phyloP scores from a whole-genome alignment of 2,113 vertebrate species.

The Glaucomys volans region DNA sequence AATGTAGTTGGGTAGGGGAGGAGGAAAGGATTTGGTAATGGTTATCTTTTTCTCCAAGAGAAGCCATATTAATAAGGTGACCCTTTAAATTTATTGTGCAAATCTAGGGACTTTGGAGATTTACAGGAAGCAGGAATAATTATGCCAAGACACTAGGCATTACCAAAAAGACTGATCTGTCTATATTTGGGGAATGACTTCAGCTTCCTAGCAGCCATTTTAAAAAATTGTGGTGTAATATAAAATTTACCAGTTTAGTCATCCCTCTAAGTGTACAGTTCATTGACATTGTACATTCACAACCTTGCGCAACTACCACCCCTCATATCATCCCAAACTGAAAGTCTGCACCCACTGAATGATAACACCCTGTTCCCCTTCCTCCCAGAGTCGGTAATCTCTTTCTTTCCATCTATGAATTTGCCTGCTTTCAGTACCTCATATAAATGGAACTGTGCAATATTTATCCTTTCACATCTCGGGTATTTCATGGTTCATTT shows the following conservation, averaged over 20 bases:
- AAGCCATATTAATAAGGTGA: not conserved
- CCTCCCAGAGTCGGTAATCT: not conserved
- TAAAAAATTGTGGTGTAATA: not conserved
- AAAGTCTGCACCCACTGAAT: not conserved
- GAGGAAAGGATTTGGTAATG: not conserved
- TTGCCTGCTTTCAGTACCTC: not conserved
- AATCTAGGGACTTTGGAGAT: not conserved
- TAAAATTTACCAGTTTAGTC: not conserved
- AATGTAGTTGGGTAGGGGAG: not conserved
- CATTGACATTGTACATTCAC: not conserved
- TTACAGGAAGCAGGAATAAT: not conserved
- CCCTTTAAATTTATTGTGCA: not conserved
- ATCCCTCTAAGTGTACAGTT: not conserved
- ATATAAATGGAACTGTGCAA: not conserved
- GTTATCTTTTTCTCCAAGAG: not conserved
- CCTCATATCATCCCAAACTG: not conserved
- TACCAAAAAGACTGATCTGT: not conserved
- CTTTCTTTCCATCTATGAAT: not conserved
- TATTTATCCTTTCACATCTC: not conserved
- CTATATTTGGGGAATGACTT: not conserved
- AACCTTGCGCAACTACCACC: no score
- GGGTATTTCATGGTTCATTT: not conserved
- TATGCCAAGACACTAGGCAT: not conserved
- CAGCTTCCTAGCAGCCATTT: not conserved
- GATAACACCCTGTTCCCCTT: not conserved